phyloP scores from a whole-genome alignment of 2,113 vertebrate species.

The Todiramphus chloris region DNA sequence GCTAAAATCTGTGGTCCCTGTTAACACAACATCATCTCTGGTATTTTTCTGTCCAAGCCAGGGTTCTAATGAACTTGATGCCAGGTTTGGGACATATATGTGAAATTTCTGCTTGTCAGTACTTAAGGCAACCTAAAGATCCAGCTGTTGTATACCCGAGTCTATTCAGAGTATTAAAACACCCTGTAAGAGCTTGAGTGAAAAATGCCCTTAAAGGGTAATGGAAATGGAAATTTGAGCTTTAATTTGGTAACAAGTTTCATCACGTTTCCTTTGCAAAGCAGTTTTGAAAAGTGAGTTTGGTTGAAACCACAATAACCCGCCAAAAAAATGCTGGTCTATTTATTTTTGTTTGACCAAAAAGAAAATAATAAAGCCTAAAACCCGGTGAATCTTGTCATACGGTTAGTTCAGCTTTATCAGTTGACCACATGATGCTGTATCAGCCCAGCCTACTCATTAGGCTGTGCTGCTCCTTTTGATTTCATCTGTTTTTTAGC shows the following conservation, averaged over 20 bases:
- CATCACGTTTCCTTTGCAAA: background rate
- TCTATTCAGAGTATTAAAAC: background rate
- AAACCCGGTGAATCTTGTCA: background rate
- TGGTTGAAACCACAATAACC: background rate
- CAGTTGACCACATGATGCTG: background rate
- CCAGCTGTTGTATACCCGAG: background rate
- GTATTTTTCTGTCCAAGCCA: background rate
- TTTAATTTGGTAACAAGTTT: background rate
- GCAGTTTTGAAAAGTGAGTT: background rate
- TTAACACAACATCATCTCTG: background rate
- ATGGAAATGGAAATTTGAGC: background rate
- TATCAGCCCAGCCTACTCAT: background rate
- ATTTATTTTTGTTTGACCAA: background rate
- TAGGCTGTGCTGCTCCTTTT: background rate
- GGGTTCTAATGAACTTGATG: background rate
- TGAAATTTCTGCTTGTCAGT: background rate
- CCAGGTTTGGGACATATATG: background rate
- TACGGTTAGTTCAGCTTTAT: background rate
- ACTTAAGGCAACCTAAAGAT: background rate
- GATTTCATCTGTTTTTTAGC: background rate
- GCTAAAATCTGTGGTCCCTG: background rate
- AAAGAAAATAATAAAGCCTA: background rate
- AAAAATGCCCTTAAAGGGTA: background rate
- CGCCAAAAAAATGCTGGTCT: background rate
- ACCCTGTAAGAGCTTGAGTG: background rate